phyloP scores from a whole-genome alignment of 1,140 invertebrate species.

The Drosophila rhopaloa region DNA sequence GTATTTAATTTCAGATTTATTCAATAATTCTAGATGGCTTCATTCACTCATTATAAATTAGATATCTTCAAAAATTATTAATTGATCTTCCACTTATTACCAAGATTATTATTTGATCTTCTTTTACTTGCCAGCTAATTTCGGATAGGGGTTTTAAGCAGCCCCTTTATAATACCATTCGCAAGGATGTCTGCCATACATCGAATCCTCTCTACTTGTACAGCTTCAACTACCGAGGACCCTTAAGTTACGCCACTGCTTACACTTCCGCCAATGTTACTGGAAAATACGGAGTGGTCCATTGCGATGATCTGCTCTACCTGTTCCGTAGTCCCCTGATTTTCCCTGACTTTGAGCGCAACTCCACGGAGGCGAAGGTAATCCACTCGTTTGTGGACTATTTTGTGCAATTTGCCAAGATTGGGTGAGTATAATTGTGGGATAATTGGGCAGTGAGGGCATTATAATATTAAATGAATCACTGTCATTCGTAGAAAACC shows the following conservation, averaged over 20 bases:
- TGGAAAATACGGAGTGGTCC: slow-evolving; percentile 70
- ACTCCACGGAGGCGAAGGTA: slow-evolving; percentile 62
- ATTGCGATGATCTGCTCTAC: slow-evolving; percentile 83
- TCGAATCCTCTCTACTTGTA: slow-evolving; percentile 66
- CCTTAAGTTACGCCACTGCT: slow-evolving; percentile 59
- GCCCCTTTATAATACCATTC: slow-evolving; percentile 63
- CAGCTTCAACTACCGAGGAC: slow-evolving; percentile 69
- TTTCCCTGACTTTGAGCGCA: slow-evolving; percentile 67
- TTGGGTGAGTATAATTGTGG: slow-evolving; percentile 39
- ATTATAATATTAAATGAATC: not conserved
- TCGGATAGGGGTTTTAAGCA: slow-evolving; percentile 75
- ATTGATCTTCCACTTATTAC: no score
- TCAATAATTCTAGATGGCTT: no score
- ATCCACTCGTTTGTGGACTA: slow-evolving; percentile 56
- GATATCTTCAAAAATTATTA: no score
- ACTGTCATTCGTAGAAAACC: slow-evolving; percentile 40
- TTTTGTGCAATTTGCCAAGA: slow-evolving; percentile 76
- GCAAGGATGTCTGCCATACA: slow-evolving; percentile 40
- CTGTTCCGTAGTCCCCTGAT: slow-evolving; percentile 71
- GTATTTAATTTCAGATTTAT: no score
- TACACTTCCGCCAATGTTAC: slow-evolving; percentile 56
- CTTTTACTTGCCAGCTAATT: slow-evolving; percentile 55
- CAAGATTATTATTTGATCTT: not conserved
- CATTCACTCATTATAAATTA: no score
- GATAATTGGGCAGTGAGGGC: no score